Conservation (phyloP, 2,113 vertebrate species). For the Carassius gibelio region DNA sequence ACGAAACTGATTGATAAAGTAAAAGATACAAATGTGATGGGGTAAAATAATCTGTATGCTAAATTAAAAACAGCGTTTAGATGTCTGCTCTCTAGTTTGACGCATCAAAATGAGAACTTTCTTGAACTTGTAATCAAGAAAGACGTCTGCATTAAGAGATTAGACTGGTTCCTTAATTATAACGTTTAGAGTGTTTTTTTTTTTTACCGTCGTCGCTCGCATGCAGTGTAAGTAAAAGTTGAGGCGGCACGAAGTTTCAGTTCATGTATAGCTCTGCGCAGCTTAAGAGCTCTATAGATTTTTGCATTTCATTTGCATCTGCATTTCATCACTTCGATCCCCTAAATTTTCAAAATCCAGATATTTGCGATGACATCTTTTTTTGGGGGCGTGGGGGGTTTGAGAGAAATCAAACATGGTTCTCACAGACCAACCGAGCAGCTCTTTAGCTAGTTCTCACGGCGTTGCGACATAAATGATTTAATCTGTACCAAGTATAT, state of each 20-base stretch:
- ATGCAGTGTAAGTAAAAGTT: slow-evolving; percentile 34
- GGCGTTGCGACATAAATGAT: slow-evolving; percentile 69
- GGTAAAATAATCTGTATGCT: too few species aligned
- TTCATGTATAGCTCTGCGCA: slow-evolving; percentile 20
- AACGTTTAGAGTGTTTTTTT: background rate
- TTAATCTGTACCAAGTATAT: slow-evolving; percentile 58
- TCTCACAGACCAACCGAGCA: background rate
- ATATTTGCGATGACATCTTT: background rate
- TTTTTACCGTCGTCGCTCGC: background rate
- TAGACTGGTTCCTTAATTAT: background rate
- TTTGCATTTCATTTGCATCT: slow-evolving; percentile 12
- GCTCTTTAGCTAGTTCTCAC: slow-evolving; percentile 40
- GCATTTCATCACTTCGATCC: background rate
- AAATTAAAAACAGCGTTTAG: background rate
- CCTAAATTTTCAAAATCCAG: background rate
- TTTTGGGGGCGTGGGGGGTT: background rate
- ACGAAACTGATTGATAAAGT: background rate
- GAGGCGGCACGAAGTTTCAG: slow-evolving; percentile 31
- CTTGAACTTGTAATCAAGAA: background rate
- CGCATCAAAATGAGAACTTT: background rate
- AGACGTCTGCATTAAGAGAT: background rate
- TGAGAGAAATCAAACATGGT: background rate
- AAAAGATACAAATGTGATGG: background rate
- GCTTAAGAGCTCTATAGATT: slow-evolving; percentile 25
- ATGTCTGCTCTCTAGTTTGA: background rate